phyloP scores from a whole-genome alignment of 1,140 invertebrate species.

The Teleopsis dalmanni region DNA sequence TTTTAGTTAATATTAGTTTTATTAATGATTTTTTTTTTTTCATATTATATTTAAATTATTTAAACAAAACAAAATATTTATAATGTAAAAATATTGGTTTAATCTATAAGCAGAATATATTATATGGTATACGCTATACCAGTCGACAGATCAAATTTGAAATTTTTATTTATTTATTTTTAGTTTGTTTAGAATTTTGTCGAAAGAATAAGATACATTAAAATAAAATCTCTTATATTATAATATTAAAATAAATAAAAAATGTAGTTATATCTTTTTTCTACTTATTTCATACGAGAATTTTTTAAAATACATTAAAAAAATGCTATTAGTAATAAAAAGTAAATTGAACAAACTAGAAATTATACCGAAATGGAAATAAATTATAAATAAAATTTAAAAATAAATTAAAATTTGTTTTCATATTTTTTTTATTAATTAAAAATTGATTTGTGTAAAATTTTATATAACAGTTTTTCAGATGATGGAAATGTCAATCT shows the following conservation, averaged over 20 bases:
- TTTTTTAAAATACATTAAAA: slow-evolving; percentile 8
- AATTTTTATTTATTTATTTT: background rate
- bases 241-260: background rate
- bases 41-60: background rate
- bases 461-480: background rate
- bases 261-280: slow-evolving; percentile 7
- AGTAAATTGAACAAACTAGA: slow-evolving; percentile 35
- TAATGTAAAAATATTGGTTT: background rate
- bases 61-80: background rate
- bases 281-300: slow-evolving; percentile 6
- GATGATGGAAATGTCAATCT: no score
- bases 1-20: background rate
- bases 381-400: slow-evolving; percentile 35
- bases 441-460: background rate
- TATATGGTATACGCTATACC: background rate
- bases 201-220: background rate
- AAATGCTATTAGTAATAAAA: slow-evolving; percentile 7
- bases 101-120: background rate
- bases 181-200: background rate
- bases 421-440: slow-evolving; percentile 2
- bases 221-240: slow-evolving; percentile 2
- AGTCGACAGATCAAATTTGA: background rate
- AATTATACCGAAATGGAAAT: slow-evolving; percentile 44
- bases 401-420: slow-evolving; percentile 20
- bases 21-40: background rate